Conservation (phyloP, 2,797 vertebrate species). For the Oceanodroma leucorhoa region DNA sequence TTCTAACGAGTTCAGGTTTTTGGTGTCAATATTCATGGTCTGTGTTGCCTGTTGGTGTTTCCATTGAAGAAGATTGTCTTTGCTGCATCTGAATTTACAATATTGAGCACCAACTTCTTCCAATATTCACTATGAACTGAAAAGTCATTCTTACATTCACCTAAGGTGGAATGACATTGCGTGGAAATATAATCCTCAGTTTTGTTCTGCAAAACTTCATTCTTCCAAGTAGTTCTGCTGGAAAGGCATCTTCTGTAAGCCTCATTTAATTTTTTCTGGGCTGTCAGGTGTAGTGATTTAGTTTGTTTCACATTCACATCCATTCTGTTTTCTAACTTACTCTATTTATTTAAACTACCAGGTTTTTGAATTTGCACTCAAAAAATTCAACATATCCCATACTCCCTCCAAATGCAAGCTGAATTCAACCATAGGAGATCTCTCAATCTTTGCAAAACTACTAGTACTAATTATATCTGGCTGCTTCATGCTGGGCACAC, state of each 20-base stretch:
- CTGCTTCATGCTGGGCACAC: not conserved
- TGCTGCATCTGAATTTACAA: not conserved
- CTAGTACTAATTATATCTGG: not conserved
- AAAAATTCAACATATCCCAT: not conserved
- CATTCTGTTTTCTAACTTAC: not conserved
- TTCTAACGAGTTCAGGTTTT: not conserved
- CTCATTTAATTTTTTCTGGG: not conserved
- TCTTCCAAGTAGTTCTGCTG: not conserved
- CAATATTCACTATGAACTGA: not conserved
- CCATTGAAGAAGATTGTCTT: not conserved
- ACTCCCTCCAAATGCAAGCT: not conserved
- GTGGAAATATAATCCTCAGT: not conserved
- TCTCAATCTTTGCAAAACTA: not conserved
- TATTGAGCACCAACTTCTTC: not conserved
- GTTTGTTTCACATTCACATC: not conserved
- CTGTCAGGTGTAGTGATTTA: not conserved
- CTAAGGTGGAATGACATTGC: not conserved
- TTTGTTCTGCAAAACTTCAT: not conserved
- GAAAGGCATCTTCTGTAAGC: not conserved
- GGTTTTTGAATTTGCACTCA: not conserved
- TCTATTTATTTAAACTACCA: not conserved
- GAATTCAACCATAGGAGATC: not conserved
- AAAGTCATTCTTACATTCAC: not conserved
- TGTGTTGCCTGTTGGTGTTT: not conserved
- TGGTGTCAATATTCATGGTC: not conserved